Evolutionary conservation across 2,797 vertebrate genomes (phyloP), one percentile per base, ranked within the genome.

Genomic region (Characodon lateralis): DNA sequence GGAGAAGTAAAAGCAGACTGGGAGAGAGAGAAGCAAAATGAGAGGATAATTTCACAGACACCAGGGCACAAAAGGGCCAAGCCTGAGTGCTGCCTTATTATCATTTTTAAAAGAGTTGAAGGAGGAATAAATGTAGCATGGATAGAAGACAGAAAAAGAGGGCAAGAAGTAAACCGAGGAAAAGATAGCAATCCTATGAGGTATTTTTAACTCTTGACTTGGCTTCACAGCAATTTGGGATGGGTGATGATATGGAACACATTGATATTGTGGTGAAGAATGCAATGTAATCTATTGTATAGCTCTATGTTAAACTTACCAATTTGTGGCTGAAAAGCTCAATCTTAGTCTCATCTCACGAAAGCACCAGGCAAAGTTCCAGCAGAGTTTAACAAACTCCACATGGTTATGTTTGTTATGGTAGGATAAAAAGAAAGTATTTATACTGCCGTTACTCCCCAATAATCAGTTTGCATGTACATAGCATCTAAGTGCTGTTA

Each of bases 1-100:
- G 48, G 59, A 35, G 78, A 63, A 14, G 58, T 7, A 73, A 50
- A 8, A 59, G 73, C 59, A 74, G 68, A 77, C 12, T 61, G 61
- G 16, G 59, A 72, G 48, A 1, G 73, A 77, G 9, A 26, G 41
- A 14, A 68, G 43, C 78, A 56, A 78, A 87, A 83, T 68, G 50
- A 84, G 71, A 20, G 24, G 41, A 61, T 46, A 50, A 74, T 74
- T 74, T 59, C n/a, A 59, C 28, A 63, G 61, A 75, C 61, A 53
- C 61, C 20, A 35, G 48, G 31, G 48, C 48, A 75, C 22, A 53
- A 66, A 41, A n/a, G 73, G 63, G 61, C 31, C 73, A 50, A 59
- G 43, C n/a, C 56, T 46, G 48, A 75, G 73, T 35, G 48, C 61
- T 41, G 61, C 74, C 68, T 76, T 50, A 76, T 76, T 63, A 74